Evolutionary conservation across 2,113 vertebrate species (phyloP).

Genomic region (Diadophis punctatus): DNA sequence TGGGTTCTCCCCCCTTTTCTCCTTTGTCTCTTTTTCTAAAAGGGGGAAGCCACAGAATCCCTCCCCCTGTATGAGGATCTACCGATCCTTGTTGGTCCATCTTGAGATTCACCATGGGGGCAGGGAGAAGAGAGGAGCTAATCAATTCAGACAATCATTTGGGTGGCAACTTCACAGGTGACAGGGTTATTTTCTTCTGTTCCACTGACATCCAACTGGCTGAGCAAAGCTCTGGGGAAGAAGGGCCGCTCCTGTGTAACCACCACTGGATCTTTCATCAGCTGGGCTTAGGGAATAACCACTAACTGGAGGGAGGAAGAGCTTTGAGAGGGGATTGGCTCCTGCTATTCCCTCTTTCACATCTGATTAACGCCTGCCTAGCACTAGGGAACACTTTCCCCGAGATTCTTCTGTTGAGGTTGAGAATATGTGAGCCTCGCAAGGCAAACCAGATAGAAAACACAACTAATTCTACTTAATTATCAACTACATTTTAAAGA

Average conservation of each 20-base stretch:
- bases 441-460: neutral
- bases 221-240: constrained; percentile 63
- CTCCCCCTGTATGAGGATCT: constrained; percentile 36
- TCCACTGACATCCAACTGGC: constrained; percentile 67
- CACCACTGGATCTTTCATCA: constrained; percentile 68
- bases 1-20: constrained; percentile 7
- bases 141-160: constrained; percentile 69
- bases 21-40: constrained; percentile 51
- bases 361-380: constrained; percentile 15
- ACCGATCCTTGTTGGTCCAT: constrained; percentile 52
- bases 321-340: constrained; percentile 36
- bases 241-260: constrained; percentile 56
- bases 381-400: constrained; percentile 10
- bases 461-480: neutral
- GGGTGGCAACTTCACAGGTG: constrained; percentile 66
- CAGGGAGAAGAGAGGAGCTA: constrained; percentile 43
- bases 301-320: constrained; percentile 24
- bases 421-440: neutral
- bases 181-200: constrained; percentile 67
- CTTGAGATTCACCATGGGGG: constrained; percentile 28
- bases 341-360: constrained; percentile 10
- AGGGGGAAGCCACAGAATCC: constrained; percentile 45
- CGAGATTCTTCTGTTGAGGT: constrained; percentile 24
- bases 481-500: neutral
- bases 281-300: constrained; percentile 59